Percentiles rank a stretch among this genome's conserved stretches.
phyloP scores from a whole-genome alignment of 2,797 vertebrate species.

The Bradypus variegatus region DNA sequence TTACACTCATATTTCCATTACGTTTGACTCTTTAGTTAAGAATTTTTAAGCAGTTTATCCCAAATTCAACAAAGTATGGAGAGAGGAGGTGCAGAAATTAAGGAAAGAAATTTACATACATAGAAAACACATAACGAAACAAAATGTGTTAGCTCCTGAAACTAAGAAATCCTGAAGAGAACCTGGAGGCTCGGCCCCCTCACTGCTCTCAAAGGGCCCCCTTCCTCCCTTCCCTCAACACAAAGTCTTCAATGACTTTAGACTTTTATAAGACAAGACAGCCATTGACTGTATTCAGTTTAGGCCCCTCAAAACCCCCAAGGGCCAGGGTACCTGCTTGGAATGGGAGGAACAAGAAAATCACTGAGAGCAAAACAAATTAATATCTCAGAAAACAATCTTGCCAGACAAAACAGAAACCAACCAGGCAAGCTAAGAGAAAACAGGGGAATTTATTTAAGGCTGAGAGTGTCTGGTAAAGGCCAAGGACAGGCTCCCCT shows the following conservation, averaged over 20 bases:
- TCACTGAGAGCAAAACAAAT: slow-evolving; percentile 24
- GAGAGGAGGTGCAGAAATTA: neutral
- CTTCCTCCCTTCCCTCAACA: neutral
- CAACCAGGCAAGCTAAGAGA: neutral
- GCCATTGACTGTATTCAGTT: neutral
- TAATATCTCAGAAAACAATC: neutral
- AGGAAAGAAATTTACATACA: neutral
- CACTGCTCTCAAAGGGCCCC: neutral
- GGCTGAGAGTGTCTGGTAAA: neutral
- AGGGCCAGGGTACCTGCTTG: neutral
- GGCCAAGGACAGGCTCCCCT: neutral
- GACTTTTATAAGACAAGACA: neutral
- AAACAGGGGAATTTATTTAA: neutral
- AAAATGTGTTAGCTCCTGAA: neutral
- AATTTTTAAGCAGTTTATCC: neutral
- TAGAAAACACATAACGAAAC: neutral
- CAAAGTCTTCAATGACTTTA: neutral
- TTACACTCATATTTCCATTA: neutral
- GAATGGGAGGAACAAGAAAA: neutral
- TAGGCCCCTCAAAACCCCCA: neutral
- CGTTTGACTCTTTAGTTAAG: neutral
- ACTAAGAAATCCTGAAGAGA: neutral
- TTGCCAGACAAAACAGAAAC: neutral
- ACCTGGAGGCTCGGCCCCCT: neutral
- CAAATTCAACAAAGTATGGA: neutral